These are phyloP conservation scores for Karalla daura DNA, from an alignment of 2,797 vertebrate genomes.

Conservation along the genomic window DNA sequence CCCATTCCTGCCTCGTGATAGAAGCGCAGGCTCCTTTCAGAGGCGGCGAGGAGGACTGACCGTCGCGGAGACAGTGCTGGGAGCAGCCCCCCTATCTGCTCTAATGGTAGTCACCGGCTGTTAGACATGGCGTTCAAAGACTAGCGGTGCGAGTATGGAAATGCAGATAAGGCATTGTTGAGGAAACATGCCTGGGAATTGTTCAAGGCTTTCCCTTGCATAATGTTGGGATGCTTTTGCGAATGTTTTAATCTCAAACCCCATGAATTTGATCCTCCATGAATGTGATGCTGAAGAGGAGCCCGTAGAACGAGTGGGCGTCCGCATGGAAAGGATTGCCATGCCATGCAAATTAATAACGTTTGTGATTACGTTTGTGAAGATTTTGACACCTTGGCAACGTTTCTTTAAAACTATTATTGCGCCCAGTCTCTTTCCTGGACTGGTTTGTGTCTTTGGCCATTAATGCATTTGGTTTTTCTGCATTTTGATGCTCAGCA, in stretches of 20 bases:
- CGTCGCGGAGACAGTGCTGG: constrained; percentile 81
- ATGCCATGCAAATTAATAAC: constrained; percentile 48
- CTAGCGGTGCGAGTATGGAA: constrained; percentile 91
- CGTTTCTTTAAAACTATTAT: constrained; percentile 18
- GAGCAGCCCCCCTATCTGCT: constrained; percentile 79
- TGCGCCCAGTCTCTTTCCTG: constrained; percentile 18
- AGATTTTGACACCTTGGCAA: constrained; percentile 28
- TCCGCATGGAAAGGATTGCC: constrained; percentile 55
- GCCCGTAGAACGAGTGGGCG: constrained; percentile 68
- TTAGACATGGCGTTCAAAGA: constrained; percentile 91
- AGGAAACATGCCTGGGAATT: constrained; percentile 90
- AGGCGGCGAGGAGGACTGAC: constrained; percentile 77
- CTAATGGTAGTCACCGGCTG: constrained; percentile 84
- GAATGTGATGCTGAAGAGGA: constrained; percentile 45
- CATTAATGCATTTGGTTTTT: constrained; percentile 11
- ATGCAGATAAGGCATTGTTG: constrained; percentile 92
- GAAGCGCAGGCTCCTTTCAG: constrained; percentile 84
- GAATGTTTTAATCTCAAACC: constrained; percentile 81
- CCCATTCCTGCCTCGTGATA: constrained; percentile 72
- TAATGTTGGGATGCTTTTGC: constrained; percentile 74
- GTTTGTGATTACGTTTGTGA: constrained; percentile 45
- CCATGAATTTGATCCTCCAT: constrained; percentile 59
- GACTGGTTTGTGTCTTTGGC: constrained; percentile 6
- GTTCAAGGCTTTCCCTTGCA: constrained; percentile 80
- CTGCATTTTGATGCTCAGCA: neutral